Percentiles rank a stretch among this genome's conserved stretches.
These are phyloP conservation scores for Telmatochromis sp. DNA, from an alignment of 2,113 vertebrate genomes.

Conservation along the genomic window DNA sequence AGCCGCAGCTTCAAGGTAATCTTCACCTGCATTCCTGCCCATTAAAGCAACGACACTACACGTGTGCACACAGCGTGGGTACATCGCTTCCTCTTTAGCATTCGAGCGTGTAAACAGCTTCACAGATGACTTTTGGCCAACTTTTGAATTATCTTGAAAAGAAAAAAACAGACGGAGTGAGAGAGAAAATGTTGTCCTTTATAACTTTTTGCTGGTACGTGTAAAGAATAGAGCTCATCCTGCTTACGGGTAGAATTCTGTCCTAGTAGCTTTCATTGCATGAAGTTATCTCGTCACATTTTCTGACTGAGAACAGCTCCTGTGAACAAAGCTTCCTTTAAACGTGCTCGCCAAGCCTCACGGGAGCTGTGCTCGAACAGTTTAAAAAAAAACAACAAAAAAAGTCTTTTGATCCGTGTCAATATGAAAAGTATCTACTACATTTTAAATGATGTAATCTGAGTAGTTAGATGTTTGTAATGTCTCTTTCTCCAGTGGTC, in stretches of 20 bases:
- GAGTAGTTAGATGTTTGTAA: slow-evolving; percentile 20
- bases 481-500: slow-evolving; percentile 9
- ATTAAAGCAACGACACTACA: not conserved
- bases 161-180: not conserved
- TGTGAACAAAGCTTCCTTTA: not conserved
- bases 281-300: not conserved
- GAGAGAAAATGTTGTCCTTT: not conserved
- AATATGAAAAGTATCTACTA: not conserved
- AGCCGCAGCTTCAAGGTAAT: not conserved
- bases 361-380: not conserved
- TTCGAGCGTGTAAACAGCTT: not conserved
- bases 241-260: not conserved
- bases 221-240: not conserved
- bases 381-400: not conserved
- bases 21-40: not conserved
- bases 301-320: not conserved
- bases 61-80: not conserved
- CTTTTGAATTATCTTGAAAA: not conserved
- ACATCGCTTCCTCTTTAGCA: not conserved
- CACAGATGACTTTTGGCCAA: not conserved
- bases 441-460: not conserved
- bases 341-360: not conserved
- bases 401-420: not conserved
- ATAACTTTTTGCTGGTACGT: not conserved
- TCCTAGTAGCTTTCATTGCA: not conserved